Evolutionary conservation across 2,888 invertebrate genomes (phyloP).

Genomic region (Trissoscelio sp.): DNA sequence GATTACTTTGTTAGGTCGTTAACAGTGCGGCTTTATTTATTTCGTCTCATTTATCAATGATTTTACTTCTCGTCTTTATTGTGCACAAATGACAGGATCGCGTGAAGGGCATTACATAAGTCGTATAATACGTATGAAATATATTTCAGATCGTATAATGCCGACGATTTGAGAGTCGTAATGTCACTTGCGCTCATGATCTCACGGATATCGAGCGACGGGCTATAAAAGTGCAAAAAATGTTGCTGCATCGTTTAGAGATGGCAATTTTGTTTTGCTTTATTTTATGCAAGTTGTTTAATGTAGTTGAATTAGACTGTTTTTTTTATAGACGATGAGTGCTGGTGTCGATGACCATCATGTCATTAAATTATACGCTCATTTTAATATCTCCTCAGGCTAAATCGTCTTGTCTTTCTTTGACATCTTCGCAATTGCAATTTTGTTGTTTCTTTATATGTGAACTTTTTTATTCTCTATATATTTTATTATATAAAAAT

Average conservation of each 20-base stretch:
- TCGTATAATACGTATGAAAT: constrained; percentile 27
- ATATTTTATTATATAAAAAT: too few relatives aligned
- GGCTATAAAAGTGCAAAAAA: not conserved
- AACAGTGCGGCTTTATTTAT: constrained; percentile 17
- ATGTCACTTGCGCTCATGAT: not conserved
- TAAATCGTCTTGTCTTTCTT: constrained; percentile 43
- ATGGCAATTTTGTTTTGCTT: not conserved
- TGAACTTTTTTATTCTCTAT: constrained; percentile 1
- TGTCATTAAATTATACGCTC: constrained; percentile 62
- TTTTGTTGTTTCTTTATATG: constrained; percentile 39
- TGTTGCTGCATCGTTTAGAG: not conserved
- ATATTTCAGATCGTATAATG: constrained; percentile 19
- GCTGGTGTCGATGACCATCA: constrained; percentile 44
- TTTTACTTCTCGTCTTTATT: constrained; percentile 41
- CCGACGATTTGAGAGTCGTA: constrained; percentile 11
- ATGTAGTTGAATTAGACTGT: constrained; percentile 45
- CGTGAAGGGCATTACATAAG: constrained; percentile 11
- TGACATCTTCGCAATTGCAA: constrained; percentile 35
- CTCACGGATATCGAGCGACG: not conserved
- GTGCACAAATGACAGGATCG: constrained; percentile 18
- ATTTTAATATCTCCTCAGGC: constrained; percentile 64
- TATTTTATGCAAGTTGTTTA: too few relatives aligned
- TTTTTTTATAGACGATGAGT: constrained; percentile 33
- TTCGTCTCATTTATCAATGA: constrained; percentile 38
- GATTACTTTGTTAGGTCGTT: constrained; percentile 26